Conservation (phyloP, 2,113 vertebrate genomes). For the Terrapene triunguis region DNA sequence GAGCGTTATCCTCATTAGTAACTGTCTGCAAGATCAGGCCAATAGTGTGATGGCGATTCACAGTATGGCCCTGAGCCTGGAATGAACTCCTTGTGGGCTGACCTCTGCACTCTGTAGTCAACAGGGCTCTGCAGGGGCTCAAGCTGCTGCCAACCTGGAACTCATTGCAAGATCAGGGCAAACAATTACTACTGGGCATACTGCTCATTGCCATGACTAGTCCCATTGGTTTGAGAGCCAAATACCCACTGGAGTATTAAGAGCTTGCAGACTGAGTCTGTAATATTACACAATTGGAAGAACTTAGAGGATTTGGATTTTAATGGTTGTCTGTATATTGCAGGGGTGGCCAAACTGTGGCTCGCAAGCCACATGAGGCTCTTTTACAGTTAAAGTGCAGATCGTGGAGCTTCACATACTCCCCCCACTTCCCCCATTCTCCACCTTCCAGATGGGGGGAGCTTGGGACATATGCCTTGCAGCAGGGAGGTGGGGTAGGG, state of each 20-base stretch:
- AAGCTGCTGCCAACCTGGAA: background rate
- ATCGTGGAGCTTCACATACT: no score
- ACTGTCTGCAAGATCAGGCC: background rate
- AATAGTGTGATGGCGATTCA: background rate
- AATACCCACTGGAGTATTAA: background rate
- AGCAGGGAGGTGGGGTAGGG: no score
- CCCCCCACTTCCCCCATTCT: no score
- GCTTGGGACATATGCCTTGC: no score
- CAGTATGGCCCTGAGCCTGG: background rate
- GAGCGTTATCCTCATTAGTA: rapidly evolving
- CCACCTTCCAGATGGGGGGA: no score
- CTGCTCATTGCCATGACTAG: background rate
- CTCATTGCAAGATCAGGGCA: background rate
- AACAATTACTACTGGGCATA: background rate
- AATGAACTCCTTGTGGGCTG: background rate
- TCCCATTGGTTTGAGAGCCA: background rate
- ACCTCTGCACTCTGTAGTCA: background rate
- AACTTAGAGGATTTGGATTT: background rate
- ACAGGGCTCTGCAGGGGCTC: background rate
- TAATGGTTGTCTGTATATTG: background rate
- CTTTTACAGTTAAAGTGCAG: no score
- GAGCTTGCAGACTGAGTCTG: background rate
- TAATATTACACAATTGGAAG: background rate
- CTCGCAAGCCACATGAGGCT: no score
- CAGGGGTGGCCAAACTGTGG: no score